Evolutionary conservation across 1,140 invertebrate genomes (phyloP).

Genomic region (Brachionus rotundiformis): DNA sequence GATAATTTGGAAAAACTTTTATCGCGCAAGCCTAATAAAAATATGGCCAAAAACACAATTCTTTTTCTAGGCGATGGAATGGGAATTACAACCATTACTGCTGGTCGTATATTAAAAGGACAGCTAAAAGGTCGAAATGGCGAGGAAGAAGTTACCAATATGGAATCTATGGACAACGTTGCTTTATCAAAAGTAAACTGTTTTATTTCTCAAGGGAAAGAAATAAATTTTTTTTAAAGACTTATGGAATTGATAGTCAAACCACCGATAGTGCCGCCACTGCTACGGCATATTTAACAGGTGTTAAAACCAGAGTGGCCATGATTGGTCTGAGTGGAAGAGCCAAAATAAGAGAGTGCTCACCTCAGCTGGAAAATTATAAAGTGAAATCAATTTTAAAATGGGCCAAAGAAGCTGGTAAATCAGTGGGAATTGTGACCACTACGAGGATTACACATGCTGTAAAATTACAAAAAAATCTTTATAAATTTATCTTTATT

Average conservation of each 20-base stretch:
- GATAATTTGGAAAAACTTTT: neutral
- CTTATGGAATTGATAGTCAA: constrained; percentile 82
- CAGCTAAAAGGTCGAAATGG: constrained; percentile 68
- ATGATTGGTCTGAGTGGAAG: constrained; percentile 74
- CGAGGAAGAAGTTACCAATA: constrained; percentile 66
- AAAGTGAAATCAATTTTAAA: constrained; percentile 30
- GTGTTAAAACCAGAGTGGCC: constrained; percentile 79
- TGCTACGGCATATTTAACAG: constrained; percentile 80
- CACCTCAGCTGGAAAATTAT: neutral
- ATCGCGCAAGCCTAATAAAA: neutral
- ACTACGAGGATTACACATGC: constrained; percentile 85
- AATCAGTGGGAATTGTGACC: constrained; percentile 80
- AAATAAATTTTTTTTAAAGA: constrained; percentile 73
- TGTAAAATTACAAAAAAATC: no score
- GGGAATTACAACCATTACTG: constrained; percentile 84
- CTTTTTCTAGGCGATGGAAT: constrained; percentile 90
- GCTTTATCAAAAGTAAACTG: constrained; percentile 52
- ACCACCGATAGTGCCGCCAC: constrained; percentile 87
- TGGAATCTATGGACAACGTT: constrained; percentile 51
- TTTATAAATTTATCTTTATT: no score
- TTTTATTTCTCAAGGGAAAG: constrained; percentile 71
- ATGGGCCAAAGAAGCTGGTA: constrained; percentile 57
- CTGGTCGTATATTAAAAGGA: constrained; percentile 74
- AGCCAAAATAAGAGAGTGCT: constrained; percentile 53
- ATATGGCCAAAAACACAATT: constrained; percentile 80